These are phyloP conservation scores for Cephalopterus ornatus DNA, from an alignment of 2,113 vertebrate species.

Conservation along the genomic window DNA sequence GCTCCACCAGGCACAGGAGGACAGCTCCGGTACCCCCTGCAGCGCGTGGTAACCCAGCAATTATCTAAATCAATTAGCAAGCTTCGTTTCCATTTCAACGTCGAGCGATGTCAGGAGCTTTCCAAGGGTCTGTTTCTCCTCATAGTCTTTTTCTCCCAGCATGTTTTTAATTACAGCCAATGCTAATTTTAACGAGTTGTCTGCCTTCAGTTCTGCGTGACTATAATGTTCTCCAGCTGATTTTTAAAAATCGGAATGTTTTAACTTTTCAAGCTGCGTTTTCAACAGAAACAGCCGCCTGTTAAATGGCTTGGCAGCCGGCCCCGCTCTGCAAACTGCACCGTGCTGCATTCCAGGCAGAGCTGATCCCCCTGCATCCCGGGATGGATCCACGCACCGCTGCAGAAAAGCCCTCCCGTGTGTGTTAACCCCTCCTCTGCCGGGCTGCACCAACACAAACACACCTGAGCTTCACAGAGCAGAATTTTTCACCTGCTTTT, in stretches of 20 bases:
- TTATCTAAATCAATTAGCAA: conserved; percentile 40
- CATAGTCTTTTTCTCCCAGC: neutral
- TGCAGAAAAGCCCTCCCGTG: neutral
- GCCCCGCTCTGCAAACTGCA: neutral
- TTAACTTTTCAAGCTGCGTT: conserved; percentile 64
- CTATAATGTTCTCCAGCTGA: conserved; percentile 67
- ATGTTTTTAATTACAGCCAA: conserved; percentile 61
- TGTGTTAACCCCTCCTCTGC: neutral
- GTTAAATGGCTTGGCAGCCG: neutral
- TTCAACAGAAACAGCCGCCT: conserved; percentile 35
- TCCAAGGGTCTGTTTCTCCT: conserved; percentile 55
- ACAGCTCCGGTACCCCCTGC: neutral
- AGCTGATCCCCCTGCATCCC: neutral
- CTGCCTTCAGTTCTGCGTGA: conserved; percentile 48
- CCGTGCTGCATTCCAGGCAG: neutral
- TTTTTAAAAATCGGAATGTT: conserved; percentile 48
- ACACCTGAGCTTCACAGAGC: neutral
- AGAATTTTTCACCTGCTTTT: neutral
- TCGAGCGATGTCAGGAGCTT: conserved; percentile 8
- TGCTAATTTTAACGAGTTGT: conserved; percentile 62
- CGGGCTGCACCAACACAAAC: neutral
- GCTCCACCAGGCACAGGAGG: neutral
- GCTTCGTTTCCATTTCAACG: conserved; percentile 39
- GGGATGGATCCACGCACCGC: rapidly evolving
- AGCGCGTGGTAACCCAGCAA: neutral